These are phyloP conservation scores for Endotricha flammealis DNA, from an alignment of 2,888 invertebrate species.

Conservation along the genomic window DNA sequence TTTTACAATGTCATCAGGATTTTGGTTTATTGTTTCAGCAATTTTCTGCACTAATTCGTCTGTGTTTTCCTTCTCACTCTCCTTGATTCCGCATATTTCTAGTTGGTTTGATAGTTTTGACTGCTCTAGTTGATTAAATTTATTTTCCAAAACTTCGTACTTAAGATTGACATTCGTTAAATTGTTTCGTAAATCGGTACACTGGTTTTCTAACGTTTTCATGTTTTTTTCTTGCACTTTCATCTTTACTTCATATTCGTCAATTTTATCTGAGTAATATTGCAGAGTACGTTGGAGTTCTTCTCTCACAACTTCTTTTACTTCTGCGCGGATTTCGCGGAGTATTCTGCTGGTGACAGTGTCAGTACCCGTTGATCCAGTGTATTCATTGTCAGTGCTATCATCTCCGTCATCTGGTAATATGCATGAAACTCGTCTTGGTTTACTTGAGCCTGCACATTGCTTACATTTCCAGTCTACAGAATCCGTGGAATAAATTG, in stretches of 20 bases:
- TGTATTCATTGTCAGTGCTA: slow-evolving; percentile 6
- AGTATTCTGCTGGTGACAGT: slow-evolving; percentile 4
- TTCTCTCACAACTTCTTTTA: slow-evolving; percentile 7
- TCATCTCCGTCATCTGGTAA: slow-evolving; percentile 21
- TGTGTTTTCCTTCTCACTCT: slow-evolving; percentile 1
- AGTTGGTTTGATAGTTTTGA: slow-evolving; percentile 7
- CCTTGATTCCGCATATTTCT: slow-evolving; percentile 12
- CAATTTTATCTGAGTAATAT: slow-evolving; percentile 17
- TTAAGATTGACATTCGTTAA: slow-evolving; percentile 7
- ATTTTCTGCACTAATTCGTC: not conserved
- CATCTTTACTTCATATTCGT: slow-evolving; percentile 12
- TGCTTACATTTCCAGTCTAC: slow-evolving; percentile 19
- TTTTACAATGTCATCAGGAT: slow-evolving; percentile 6
- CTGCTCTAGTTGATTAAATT: slow-evolving; percentile 12
- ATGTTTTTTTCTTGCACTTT: slow-evolving; percentile 9
- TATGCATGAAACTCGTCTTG: slow-evolving; percentile 18
- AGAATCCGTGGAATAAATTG: slow-evolving; percentile 17
- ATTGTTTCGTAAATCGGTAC: slow-evolving; percentile 9
- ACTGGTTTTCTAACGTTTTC: slow-evolving; percentile 10
- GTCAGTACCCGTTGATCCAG: slow-evolving; percentile 16
- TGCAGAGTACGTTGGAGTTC: slow-evolving; percentile 16
- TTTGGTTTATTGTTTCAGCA: slow-evolving; percentile 2
- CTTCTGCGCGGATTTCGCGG: slow-evolving; percentile 9
- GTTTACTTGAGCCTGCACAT: slow-evolving; percentile 13
- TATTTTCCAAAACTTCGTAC: slow-evolving; percentile 10